Evolutionary conservation across 1,140 invertebrate species (phyloP).

Genomic region (Drosophila watanabei): DNA sequence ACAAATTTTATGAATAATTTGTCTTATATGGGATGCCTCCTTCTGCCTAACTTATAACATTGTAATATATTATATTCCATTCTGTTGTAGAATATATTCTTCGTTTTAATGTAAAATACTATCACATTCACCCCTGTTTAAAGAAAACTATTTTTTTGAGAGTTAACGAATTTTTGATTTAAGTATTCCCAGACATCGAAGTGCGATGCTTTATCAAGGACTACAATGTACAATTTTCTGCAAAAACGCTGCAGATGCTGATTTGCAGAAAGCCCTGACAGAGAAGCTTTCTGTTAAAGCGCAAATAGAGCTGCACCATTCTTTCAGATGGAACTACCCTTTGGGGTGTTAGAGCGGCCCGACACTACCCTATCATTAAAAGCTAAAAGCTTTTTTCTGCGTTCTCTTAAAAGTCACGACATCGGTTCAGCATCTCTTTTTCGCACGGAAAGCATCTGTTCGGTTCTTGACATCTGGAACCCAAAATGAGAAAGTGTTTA

Average conservation of each 20-base stretch:
- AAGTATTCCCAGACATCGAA: background rate
- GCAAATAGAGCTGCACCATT: background rate
- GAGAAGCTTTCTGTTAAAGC: background rate
- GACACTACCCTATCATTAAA: slow-evolving; percentile 6
- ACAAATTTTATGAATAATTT: too few relatives aligned
- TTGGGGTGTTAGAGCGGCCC: slow-evolving; percentile 28
- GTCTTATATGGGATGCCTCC: too few relatives aligned
- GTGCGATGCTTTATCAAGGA: background rate
- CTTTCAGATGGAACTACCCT: background rate
- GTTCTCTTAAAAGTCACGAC: slow-evolving; percentile 49
- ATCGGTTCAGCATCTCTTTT: slow-evolving; percentile 31
- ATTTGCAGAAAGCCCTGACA: slow-evolving; percentile 3
- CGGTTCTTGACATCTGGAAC: slow-evolving; percentile 19
- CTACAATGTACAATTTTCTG: background rate
- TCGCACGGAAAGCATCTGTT: slow-evolving; percentile 25
- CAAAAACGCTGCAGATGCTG: background rate
- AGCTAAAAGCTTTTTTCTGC: slow-evolving; percentile 26
- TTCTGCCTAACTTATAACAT: background rate
- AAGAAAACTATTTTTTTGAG: background rate
- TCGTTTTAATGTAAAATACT: background rate
- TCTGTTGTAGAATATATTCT: background rate
- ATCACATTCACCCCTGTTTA: background rate
- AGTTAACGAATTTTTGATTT: background rate
- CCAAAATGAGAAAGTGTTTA: slow-evolving; percentile 1
- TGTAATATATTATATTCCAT: background rate